phyloP scores from a whole-genome alignment of 2,888 invertebrate genomes.

The Oscheius sp. region DNA sequence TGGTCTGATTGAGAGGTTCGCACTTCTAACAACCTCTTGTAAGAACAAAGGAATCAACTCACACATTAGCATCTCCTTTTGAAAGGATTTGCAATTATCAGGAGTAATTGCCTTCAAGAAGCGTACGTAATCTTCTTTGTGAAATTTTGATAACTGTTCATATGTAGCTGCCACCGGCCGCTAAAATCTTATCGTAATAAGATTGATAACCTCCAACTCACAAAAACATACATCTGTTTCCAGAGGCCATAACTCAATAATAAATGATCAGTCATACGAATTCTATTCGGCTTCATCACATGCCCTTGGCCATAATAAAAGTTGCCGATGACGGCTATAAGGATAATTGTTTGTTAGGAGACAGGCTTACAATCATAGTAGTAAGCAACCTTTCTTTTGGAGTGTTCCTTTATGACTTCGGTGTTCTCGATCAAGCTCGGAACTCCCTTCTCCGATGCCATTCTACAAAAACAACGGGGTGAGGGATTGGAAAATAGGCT shows the following conservation, averaged over 20 bases:
- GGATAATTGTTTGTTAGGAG: neutral
- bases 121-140: constrained; percentile 97
- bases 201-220: constrained; percentile 75
- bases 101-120: constrained; percentile 95
- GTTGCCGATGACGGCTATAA: constrained; percentile 90
- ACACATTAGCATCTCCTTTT: constrained; percentile 99
- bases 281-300: constrained; percentile 99
- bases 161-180: constrained; percentile 98
- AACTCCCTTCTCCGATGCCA: too few relatives aligned
- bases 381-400: constrained; percentile 63
- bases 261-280: constrained; percentile 99
- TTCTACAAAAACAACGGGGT: neutral
- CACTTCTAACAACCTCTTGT: neutral
- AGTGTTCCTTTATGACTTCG: constrained; percentile 46
- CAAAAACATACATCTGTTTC: constrained; percentile 99
- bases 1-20: too few relatives aligned
- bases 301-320: constrained; percentile 99
- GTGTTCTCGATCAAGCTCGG: neutral
- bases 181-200: constrained; percentile 74
- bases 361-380: constrained; percentile 80
- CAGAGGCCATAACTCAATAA: constrained; percentile 97
- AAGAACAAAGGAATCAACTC: constrained; percentile 68
- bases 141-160: constrained; percentile 99
- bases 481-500: neutral
- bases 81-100: constrained; percentile 98